Conservation (phyloP, 92 coral and sea anemone species). For the Porites cylindrica region DNA sequence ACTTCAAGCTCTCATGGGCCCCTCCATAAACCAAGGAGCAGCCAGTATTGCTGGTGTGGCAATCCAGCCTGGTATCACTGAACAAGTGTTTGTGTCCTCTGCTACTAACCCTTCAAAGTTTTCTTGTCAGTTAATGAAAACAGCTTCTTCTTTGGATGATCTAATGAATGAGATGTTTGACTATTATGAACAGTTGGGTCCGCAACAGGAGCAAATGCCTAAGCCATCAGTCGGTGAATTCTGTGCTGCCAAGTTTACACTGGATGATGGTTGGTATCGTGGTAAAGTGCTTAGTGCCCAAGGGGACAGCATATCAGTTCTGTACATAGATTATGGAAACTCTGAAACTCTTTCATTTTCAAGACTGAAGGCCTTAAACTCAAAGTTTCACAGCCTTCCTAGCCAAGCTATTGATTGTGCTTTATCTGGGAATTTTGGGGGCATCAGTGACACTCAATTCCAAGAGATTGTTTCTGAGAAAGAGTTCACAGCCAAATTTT, state of each 20-base stretch:
- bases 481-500: slow-evolving; percentile 61
- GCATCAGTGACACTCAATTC: slow-evolving; percentile 42
- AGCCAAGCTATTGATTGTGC: slow-evolving; percentile 77
- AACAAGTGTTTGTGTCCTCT: slow-evolving; percentile 70
- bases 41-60: slow-evolving; percentile 13
- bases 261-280: slow-evolving; percentile 96
- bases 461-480: slow-evolving; percentile 70
- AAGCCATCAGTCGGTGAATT: slow-evolving; percentile 73
- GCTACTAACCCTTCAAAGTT: slow-evolving; percentile 66
- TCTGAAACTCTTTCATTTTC: slow-evolving; percentile 78
- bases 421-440: slow-evolving; percentile 24
- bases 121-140: slow-evolving; percentile 79
- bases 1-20: slow-evolving; percentile 26
- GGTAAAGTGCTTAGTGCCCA: slow-evolving; percentile 73
- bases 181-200: slow-evolving; percentile 67
- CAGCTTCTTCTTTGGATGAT: slow-evolving; percentile 65
- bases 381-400: slow-evolving; percentile 79
- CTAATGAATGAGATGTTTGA: slow-evolving; percentile 78
- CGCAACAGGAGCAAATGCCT: slow-evolving; percentile 66
- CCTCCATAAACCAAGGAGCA: slow-evolving; percentile 24
- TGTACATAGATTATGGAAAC: slow-evolving; percentile 91
- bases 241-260: slow-evolving; percentile 84
- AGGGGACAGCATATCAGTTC: slow-evolving; percentile 64
- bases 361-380: slow-evolving; percentile 70
- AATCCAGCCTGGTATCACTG: slow-evolving; percentile 69